Percentiles rank a stretch among this genome's conserved stretches.
Conservation (phyloP, 1,140 invertebrate genomes). For the Pachyrhynchus sulphureomaculatus region DNA sequence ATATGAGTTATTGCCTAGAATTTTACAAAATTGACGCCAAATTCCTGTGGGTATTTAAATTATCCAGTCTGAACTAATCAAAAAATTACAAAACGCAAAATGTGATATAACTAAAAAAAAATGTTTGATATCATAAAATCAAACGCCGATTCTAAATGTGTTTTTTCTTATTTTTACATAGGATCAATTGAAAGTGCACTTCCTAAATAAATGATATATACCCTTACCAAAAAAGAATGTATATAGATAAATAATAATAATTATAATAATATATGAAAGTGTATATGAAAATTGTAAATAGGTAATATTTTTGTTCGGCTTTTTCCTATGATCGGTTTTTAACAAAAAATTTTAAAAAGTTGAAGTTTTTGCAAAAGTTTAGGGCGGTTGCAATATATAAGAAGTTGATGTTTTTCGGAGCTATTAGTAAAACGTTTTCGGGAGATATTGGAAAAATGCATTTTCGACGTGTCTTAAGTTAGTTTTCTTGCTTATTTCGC, state of each 20-base stretch:
- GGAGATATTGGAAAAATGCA: background rate
- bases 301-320: background rate
- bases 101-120: background rate
- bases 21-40: too few species aligned
- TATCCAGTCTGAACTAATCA: too few species aligned
- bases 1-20: too few species aligned
- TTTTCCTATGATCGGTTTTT: background rate
- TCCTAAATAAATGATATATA: conserved; percentile 12
- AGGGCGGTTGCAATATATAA: conserved; percentile 23
- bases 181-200: conserved; percentile 11
- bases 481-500: too few species aligned
- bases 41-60: too few species aligned
- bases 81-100: too few species aligned
- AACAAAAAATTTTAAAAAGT: conserved; percentile 1
- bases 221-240: conserved; percentile 12
- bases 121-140: background rate
- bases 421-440: background rate
- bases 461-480: too few species aligned
- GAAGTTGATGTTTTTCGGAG: background rate
- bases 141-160: background rate
- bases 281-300: conserved; percentile 6
- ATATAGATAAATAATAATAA: background rate
- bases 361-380: conserved; percentile 11
- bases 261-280: conserved; percentile 6
- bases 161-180: background rate